Evolutionary conservation across 2,888 invertebrate genomes (phyloP), one percentile per base, ranked within the genome.

Genomic region (Eubasilissa splendida): DNA sequence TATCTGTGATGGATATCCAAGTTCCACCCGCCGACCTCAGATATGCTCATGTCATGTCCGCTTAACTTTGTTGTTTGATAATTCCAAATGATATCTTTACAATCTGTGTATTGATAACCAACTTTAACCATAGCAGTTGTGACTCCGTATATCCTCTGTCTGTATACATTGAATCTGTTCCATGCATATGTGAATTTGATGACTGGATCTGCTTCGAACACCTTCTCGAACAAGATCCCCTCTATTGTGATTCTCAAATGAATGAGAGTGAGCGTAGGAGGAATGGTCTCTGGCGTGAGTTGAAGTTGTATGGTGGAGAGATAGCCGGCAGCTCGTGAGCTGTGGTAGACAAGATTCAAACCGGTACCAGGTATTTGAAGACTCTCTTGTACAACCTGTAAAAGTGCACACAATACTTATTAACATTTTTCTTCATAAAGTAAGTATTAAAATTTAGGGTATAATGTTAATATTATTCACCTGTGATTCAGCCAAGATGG

Each of bases 111-210:
- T 87, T 98, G 96, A 88, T 99, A 99, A 0, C 99, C 99, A 7
- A 99, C 99, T 89, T 96, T 96, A 53, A 98, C 97, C 86, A 96
- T 92, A 0, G 98, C 99, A 0, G 96, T 97, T 0, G 98, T 97
- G 0, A 99, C 96, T 11, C 99, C 99, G 86, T 98, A 99, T 8
- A 99, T 99, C 84, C 97, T 93, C 89, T 99, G 99, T 59, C 96
- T 93, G 88, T 99, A 99, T 1, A 98, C 97, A 86, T 99, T 99
- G 66, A 97, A 90, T 80, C 98, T 93, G 87, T 99, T 98, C 99
- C 99, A 99, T 0, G 98, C 96, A 86, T 98, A 99, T 0, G 97
- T 98, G 88, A 97, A 98, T 86, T 98, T 98, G 84, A 99, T 97
- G 56, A 97, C 95, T 0, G 98, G 97, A 88, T 98, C 98, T 0